phyloP scores from a whole-genome alignment of 2,888 invertebrate species.

The Calliphora vomitoria region DNA sequence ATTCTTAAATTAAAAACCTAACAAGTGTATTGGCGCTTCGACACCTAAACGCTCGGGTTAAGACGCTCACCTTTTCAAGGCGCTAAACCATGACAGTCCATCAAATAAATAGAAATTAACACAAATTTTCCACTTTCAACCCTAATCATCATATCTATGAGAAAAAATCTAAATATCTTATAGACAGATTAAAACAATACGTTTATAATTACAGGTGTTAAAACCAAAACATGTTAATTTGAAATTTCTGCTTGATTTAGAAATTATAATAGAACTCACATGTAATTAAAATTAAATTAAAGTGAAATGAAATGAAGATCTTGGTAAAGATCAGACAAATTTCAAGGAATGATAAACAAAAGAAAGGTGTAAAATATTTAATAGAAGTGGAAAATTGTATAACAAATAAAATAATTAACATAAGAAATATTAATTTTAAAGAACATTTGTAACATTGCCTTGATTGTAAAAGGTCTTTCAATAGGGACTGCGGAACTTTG shows the following conservation, averaged over 20 bases:
- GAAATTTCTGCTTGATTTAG: constrained; percentile 27
- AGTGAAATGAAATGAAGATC: not conserved
- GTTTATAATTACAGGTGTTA: constrained; percentile 56
- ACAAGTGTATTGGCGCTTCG: constrained; percentile 44
- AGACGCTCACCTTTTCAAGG: constrained; percentile 14
- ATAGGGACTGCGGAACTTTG: too few species aligned
- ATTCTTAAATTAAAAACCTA: constrained; percentile 3
- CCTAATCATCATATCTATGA: constrained; percentile 28
- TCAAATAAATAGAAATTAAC: constrained; percentile 15
- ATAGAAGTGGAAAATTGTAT: too few species aligned
- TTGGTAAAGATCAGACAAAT: not conserved
- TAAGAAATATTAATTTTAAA: too few species aligned
- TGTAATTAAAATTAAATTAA: constrained; percentile 13
- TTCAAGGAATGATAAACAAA: not conserved
- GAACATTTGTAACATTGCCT: too few species aligned
- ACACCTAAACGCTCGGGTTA: constrained; percentile 63
- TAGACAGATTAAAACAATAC: not conserved
- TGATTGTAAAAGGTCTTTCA: too few species aligned
- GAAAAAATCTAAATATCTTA: not conserved
- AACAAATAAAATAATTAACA: too few species aligned
- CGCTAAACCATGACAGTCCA: constrained; percentile 65
- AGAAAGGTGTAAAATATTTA: too few species aligned
- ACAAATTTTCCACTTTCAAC: constrained; percentile 4
- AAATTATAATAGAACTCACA: not conserved
- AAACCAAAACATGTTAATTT: constrained; percentile 51